Evolutionary conservation across 2,888 invertebrate genomes (phyloP), one percentile per base, ranked within the genome.

Genomic region (Eupithecia vulgata): DNA sequence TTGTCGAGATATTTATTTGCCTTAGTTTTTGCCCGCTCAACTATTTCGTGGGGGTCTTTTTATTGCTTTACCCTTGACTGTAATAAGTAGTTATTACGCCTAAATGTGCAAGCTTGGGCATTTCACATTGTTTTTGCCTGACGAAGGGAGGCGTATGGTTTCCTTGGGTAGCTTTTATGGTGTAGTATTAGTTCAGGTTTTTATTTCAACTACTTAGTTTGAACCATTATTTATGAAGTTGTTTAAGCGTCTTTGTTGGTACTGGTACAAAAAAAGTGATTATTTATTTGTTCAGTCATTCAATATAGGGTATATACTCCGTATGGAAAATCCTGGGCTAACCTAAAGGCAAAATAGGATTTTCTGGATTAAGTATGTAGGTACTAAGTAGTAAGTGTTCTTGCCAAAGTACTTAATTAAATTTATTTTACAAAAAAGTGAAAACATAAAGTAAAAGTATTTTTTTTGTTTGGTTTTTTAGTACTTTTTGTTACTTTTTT

Each of bases 1-100:
- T 67, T 67, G 64, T 13, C 8, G 70, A 40, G n/a, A 34, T 73
- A 67, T 70, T 67, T 70, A 67, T 64, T 73, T 67, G 57, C 8
- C 62, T 48, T 73, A 57, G 65, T 72, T 68, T 52, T 59, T 34
- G 52, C 65, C 34, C 42, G 37, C 5, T 42, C 25, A 30, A 59
- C 48, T 37, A 52, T 40, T 62, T 7, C 35, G 35, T 35, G 65
- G 25, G 65, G 52, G 65, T 57, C 48, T 70, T 42, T 65, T 65
- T 65, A 65, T 65, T 40, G 25, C 65, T 37, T 65, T 65, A 65
- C 64, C 65, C 40, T 65, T 65, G 40, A 65, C 65, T 65, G 40
- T 6, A 65, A 65, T 64, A 25, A 42, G 65, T 65, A 65, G 65
- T 65, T 65, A 65, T 65, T 65, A 40, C 13, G 40, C 21, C 25